Base-by-base conservation (phyloP, 2,113 vertebrate genomes). In the Melanocharis versteri region DNA sequence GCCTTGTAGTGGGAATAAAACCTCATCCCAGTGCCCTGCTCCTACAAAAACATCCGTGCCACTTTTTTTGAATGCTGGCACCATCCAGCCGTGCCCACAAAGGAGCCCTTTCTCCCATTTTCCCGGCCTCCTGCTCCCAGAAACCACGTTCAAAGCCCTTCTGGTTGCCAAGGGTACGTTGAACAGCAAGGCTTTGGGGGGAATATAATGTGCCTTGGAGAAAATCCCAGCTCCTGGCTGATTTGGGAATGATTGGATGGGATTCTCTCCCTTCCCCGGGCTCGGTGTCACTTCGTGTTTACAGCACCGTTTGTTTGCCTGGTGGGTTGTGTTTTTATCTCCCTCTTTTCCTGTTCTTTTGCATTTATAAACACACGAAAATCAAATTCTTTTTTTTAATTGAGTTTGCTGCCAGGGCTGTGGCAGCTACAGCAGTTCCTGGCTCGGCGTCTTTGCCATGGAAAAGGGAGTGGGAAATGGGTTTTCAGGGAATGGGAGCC, bases 91-190 rank as follows among this genome's bases (percentile, higher is more conserved):
- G 0, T 65, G 94, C 56, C 82, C 89, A 96, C 94, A 96, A 91
- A 97, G 62, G 84, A 79, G 20, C 50, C 81, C 20, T 93, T 96
- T 96, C 69, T 93, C 87, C 77, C 78, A 27, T 62, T 78, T 81
- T 58, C 45, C 28, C n/a, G 33, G 57, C 95, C 80, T 86, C 42
- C 28, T 57, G 91, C 81, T 91, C 87, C 28, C 48, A 50, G 75
- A 50, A 90, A 5, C 78, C 82, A 40, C 8, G n/a, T 57, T 88
- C 85, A 79, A 91, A 96, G 68, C 92, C 90, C 83, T 93, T 57
- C 60, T 86, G 87, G 94, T 96, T 97, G 94, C 96, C 95, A 95
- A 91, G 96, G 94, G 94, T 40, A 89, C 73, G 5, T 87, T 73
- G 70, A 70, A 39, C 94, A 95, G 92, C 82, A 6, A 30, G 31